These are phyloP conservation scores for Connochaetes taurinus DNA, from an alignment of 2,113 vertebrate species.

Conservation along the genomic window DNA sequence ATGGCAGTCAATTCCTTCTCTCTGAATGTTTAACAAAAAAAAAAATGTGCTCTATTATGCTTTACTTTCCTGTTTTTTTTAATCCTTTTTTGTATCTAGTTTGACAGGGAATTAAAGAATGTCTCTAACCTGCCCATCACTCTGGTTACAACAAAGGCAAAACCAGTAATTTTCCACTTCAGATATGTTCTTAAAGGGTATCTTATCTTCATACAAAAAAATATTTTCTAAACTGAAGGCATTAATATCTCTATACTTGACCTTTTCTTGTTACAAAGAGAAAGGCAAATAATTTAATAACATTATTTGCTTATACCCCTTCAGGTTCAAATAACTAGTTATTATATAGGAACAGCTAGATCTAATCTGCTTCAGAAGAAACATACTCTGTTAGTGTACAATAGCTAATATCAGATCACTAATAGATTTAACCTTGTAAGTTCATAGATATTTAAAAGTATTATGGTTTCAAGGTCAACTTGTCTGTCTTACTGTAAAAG, in stretches of 20 bases:
- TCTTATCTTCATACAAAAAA: background rate
- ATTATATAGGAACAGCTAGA: conserved; percentile 56
- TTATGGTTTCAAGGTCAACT: conserved; percentile 85
- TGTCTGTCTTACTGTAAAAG: conserved; percentile 77
- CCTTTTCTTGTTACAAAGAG: conserved; percentile 31
- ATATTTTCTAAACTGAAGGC: conserved; percentile 8
- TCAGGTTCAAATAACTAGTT: conserved; percentile 52
- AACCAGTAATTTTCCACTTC: background rate
- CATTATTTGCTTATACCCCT: conserved; percentile 62
- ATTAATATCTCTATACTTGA: conserved; percentile 63
- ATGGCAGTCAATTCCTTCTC: background rate
- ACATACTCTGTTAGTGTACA: conserved; percentile 58
- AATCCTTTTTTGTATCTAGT: background rate
- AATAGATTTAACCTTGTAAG: conserved; percentile 82
- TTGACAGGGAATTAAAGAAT: background rate
- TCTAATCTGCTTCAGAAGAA: conserved; percentile 70
- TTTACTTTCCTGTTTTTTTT: background rate
- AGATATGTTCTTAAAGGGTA: background rate
- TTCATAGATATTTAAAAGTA: conserved; percentile 80
- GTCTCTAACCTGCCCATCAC: background rate
- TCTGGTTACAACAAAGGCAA: background rate
- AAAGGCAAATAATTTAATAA: conserved; percentile 63
- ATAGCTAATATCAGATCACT: conserved; percentile 75
- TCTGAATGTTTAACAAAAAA: background rate
- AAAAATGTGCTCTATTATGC: background rate